phyloP scores from a whole-genome alignment of 64 coral and sea anemone genomes.

The Pocillopora damicornis region DNA sequence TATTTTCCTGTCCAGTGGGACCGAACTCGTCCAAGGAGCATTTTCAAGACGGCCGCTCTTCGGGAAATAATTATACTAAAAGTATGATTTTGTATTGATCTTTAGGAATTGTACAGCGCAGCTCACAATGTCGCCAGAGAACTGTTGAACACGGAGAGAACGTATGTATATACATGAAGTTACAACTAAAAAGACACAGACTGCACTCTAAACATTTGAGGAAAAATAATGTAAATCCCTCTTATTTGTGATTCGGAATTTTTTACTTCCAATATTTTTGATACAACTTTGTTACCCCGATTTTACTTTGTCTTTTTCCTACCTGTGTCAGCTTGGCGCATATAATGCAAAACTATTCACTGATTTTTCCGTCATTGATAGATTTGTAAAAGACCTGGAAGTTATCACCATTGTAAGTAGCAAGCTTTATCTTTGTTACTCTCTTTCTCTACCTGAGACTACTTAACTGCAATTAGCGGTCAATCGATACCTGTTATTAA shows the following conservation, averaged over 20 bases:
- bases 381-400: constrained; percentile 94
- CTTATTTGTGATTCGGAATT: not conserved
- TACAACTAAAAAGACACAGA: too few relatives aligned
- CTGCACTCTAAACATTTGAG: too few relatives aligned
- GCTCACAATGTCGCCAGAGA: constrained; percentile 82
- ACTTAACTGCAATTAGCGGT: not conserved
- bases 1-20: too few relatives aligned
- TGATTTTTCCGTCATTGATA: not conserved
- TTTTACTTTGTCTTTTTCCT: too few relatives aligned
- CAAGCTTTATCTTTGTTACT: not conserved
- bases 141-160: constrained; percentile 88
- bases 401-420: constrained; percentile 97
- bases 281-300: too few relatives aligned
- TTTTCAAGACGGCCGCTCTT: too few relatives aligned
- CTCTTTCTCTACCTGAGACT: not conserved
- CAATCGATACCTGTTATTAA: too few relatives aligned
- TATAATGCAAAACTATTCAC: not conserved
- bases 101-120: constrained; percentile 58
- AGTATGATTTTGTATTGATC: not conserved
- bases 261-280: not conserved
- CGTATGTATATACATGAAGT: constrained; percentile 50
- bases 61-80: not conserved
- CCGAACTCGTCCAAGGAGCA: too few relatives aligned
- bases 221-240: too few relatives aligned
- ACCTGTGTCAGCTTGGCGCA: not conserved